These are phyloP conservation scores for Rachycentron canadum DNA, from an alignment of 2,797 vertebrate species.

Conservation along the genomic window DNA sequence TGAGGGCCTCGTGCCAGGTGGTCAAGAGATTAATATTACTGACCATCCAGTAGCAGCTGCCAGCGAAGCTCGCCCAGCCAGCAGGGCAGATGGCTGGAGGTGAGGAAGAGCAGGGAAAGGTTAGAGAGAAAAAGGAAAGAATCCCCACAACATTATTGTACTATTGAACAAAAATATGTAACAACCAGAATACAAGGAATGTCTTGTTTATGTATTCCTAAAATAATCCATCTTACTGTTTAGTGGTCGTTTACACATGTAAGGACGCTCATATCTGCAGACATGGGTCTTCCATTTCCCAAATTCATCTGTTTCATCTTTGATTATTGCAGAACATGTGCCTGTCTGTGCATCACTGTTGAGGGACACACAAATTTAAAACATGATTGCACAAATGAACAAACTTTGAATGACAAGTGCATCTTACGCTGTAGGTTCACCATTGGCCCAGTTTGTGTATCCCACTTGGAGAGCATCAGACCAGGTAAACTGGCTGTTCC, in stretches of 20 bases:
- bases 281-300: constrained; percentile 82
- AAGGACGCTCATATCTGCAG: constrained; percentile 84
- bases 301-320: constrained; percentile 65
- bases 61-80: constrained; percentile 84
- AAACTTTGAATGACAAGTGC: not conserved
- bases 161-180: not conserved
- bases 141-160: not conserved
- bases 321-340: constrained; percentile 78
- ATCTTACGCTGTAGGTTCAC: constrained; percentile 78
- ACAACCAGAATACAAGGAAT: not conserved
- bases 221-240: constrained; percentile 79
- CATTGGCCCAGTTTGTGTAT: constrained; percentile 74
- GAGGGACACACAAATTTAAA: constrained; percentile 16
- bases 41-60: constrained; percentile 87
- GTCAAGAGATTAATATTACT: constrained; percentile 83
- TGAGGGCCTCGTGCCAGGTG: constrained; percentile 83
- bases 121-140: not conserved
- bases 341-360: constrained; percentile 78
- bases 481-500: constrained; percentile 77
- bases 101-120: not conserved
- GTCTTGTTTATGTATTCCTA: not conserved
- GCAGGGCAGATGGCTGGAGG: constrained; percentile 83
- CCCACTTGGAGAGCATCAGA: constrained; percentile 66
- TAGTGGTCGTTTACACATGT: constrained; percentile 85
- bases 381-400: not conserved